phyloP scores from a whole-genome alignment of 2,888 invertebrate genomes.

The Leptura quadrifasciata region DNA sequence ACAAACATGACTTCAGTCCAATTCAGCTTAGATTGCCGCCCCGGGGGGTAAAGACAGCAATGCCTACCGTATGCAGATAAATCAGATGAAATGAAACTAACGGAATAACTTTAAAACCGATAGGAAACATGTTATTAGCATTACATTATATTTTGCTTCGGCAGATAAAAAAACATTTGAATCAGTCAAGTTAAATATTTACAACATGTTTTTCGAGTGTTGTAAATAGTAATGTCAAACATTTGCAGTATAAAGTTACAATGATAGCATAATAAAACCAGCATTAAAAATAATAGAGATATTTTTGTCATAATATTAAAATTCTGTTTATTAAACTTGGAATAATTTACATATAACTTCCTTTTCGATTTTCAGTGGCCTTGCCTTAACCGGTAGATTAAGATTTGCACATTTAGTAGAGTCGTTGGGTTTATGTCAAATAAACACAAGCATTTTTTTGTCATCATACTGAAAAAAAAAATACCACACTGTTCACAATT shows the following conservation, averaged over 20 bases:
- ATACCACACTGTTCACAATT: no score
- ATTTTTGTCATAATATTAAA: background rate
- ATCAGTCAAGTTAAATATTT: background rate
- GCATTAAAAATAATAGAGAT: background rate
- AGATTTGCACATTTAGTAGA: background rate
- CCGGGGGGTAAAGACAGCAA: no score
- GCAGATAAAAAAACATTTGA: background rate
- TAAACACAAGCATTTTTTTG: no score
- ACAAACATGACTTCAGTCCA: no score
- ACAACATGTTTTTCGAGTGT: background rate
- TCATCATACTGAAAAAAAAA: no score
- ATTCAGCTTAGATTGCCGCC: no score
- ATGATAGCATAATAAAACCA: background rate
- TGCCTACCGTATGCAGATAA: no score
- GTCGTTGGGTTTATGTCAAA: no score
- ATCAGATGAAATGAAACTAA: no score
- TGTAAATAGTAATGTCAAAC: background rate
- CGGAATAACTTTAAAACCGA: no score
- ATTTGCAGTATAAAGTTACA: background rate
- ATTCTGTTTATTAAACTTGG: slow-evolving; percentile 4
- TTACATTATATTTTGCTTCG: no score
- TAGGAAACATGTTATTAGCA: background rate
- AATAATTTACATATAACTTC: background rate
- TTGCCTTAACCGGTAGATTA: no score
- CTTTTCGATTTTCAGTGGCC: background rate